Evolutionary conservation across 2,888 invertebrate genomes (phyloP), one percentile per base, ranked within the genome.

Genomic region (Andrena chrysosceles): DNA sequence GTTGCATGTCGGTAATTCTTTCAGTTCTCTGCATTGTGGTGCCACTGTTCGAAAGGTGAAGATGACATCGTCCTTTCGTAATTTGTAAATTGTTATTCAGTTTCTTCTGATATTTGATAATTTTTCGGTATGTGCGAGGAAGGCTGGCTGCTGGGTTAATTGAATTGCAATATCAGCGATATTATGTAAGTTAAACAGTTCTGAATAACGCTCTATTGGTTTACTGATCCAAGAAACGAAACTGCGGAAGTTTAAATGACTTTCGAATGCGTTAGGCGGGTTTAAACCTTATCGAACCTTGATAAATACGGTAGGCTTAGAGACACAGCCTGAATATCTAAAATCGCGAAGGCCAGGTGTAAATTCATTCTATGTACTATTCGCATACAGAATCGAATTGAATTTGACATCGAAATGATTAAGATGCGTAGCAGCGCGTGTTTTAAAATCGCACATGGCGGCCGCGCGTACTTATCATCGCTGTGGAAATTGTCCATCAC

Each of bases 361-460:
- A 71, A 68, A 78, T 42, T 42, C 42, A 42, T 16, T 60, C 72
- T 63, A 77, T 59, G 73, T 82, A 73, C 49, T 56, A 52, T 52
- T 59, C 29, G 82, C 85, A 85, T 85, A 85, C 42, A 33, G 29
- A 81, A 85, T 74, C 52, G 29, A 75, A 71, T 56, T 42, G 42
- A 64, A 78, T 70, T 72, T 74, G 42, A 42, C 59, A 49, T 76
- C 48, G 52, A 76, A 49, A n/a, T 59, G 52, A 67, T 85, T 85
- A 73, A 60, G 23, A 84, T 84, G 81, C 73, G 54, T 31, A 49
- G 52, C 26, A 35, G 48, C 72, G 31, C 29, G 16, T 63, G 68
- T 62, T 78, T 70, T 64, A 52, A 75, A 69, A 13, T 42, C 5
- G 13, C 16, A 42, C 42, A 42, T 42, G 42, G 42, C 42, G 42